Percentiles rank a stretch among this genome's conserved stretches.
Evolutionary conservation across 2,113 vertebrate species (phyloP).

Genomic region (Gallinago undulata): DNA sequence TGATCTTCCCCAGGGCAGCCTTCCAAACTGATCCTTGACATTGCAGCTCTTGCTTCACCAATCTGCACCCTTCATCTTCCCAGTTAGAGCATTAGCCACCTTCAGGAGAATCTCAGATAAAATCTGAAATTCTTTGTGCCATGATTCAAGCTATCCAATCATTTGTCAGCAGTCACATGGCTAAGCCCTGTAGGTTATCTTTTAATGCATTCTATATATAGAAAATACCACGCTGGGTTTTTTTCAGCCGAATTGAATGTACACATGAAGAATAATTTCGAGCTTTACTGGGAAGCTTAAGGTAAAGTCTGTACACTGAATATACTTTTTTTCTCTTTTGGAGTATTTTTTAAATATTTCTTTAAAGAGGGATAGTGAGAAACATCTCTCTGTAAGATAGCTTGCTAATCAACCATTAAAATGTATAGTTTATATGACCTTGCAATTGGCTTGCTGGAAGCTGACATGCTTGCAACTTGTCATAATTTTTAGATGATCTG

Average conservation of each 20-base stretch:
- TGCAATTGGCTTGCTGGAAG: slow-evolving; percentile 4
- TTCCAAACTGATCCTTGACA: background rate
- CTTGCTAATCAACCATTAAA: background rate
- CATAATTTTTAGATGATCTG: background rate
- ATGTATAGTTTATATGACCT: background rate
- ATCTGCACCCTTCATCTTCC: background rate
- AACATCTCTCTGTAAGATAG: background rate
- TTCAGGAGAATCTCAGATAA: background rate
- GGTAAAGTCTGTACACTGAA: background rate
- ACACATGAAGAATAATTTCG: background rate
- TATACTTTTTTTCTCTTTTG: background rate
- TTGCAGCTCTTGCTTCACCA: background rate
- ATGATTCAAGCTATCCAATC: background rate
- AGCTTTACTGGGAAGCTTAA: background rate
- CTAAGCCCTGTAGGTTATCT: background rate
- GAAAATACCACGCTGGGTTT: background rate
- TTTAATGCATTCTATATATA: background rate
- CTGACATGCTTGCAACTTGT: background rate
- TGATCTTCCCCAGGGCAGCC: background rate
- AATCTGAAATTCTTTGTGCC: background rate
- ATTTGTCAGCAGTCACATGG: background rate
- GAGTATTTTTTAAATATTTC: background rate
- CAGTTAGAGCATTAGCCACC: background rate
- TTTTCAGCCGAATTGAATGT: background rate
- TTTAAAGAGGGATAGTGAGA: background rate